A percentile compares a stretch with the other conserved stretches of the same genome.
phyloP scores from a whole-genome alignment of 2,888 invertebrate species.

The Copidosoma aretas region DNA sequence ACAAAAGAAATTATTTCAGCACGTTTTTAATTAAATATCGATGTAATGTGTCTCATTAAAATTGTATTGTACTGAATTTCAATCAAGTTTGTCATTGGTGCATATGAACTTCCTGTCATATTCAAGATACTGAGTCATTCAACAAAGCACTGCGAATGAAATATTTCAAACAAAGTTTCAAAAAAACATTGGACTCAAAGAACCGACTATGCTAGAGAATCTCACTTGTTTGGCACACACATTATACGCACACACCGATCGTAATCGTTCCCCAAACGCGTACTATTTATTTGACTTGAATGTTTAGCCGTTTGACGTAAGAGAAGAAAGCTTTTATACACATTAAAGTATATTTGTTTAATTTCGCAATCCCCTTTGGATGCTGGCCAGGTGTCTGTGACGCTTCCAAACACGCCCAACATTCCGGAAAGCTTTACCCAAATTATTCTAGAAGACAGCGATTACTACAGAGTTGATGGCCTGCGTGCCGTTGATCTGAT shows the following conservation, averaged over 20 bases:
- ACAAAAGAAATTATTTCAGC: not conserved
- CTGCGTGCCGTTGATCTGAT: slow-evolving; percentile 63
- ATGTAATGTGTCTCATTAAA: not conserved
- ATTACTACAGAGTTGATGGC: slow-evolving; percentile 66
- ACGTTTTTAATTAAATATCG: not conserved
- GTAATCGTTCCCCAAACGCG: slow-evolving; percentile 16
- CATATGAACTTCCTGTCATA: not conserved
- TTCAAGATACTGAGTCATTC: not conserved
- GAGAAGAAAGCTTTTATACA: slow-evolving; percentile 26
- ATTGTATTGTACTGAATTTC: not conserved
- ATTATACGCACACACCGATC: too few relatives aligned
- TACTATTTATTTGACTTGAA: slow-evolving; percentile 17
- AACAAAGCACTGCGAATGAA: not conserved
- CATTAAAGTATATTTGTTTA: slow-evolving; percentile 46
- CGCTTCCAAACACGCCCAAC: slow-evolving; percentile 64
- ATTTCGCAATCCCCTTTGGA: slow-evolving; percentile 52
- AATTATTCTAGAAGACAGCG: slow-evolving; percentile 62
- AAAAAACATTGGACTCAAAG: not conserved
- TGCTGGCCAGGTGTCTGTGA: slow-evolving; percentile 65
- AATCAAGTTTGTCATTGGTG: not conserved
- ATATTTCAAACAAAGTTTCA: not conserved
- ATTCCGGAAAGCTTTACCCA: slow-evolving; percentile 60
- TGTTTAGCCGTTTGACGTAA: slow-evolving; percentile 25
- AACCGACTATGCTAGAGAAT: not conserved
- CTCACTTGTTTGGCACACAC: too few relatives aligned